Evolutionary conservation across 2,888 invertebrate species (phyloP).

Genomic region (Apocheima hispidaria): DNA sequence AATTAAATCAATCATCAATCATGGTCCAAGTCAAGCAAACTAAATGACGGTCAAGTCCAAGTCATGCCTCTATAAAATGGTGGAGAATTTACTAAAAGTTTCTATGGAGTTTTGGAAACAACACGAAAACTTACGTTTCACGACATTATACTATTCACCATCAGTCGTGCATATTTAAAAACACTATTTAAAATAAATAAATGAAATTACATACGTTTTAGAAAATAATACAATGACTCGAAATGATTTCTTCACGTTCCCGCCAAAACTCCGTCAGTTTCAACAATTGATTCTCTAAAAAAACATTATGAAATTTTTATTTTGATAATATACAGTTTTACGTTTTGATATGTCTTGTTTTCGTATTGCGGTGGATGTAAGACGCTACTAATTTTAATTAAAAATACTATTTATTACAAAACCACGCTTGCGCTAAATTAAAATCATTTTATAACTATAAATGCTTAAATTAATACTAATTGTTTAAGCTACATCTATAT

Average conservation of each 20-base stretch:
- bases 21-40: too few species aligned
- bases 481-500: constrained; percentile 68
- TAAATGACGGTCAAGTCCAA: too few species aligned
- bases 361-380: constrained; percentile 69
- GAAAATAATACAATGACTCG: too few species aligned
- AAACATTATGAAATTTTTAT: not conserved
- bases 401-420: constrained; percentile 47
- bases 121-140: too few species aligned
- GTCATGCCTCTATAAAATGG: too few species aligned
- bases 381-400: constrained; percentile 47
- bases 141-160: too few species aligned
- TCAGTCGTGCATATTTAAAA: too few species aligned
- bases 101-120: too few species aligned
- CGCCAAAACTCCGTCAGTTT: constrained; percentile 9
- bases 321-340: constrained; percentile 35
- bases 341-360: constrained; percentile 80
- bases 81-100: too few species aligned
- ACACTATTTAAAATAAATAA: too few species aligned
- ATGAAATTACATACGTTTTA: not conserved
- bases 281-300: constrained; percentile 4
- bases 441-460: constrained; percentile 59
- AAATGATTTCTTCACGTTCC: too few species aligned
- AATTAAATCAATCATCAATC: too few species aligned
- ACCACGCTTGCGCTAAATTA: constrained; percentile 53
- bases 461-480: constrained; percentile 79